These are phyloP conservation scores for Colius striatus DNA, from an alignment of 2,113 vertebrate species.

Conservation along the genomic window DNA sequence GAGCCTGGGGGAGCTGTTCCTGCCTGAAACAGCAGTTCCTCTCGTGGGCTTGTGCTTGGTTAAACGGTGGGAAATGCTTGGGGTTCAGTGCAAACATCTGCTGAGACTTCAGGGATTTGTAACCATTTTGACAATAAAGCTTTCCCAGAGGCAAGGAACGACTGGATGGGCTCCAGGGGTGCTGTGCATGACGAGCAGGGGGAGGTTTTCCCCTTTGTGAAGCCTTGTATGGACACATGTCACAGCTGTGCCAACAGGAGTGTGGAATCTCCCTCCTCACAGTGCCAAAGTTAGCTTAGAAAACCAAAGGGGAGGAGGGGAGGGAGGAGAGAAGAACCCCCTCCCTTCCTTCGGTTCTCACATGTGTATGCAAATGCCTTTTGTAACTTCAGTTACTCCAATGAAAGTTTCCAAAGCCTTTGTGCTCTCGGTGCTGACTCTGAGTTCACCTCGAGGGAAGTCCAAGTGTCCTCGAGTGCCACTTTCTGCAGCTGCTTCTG, in stretches of 20 bases:
- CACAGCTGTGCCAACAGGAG: neutral
- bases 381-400: neutral
- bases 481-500: neutral
- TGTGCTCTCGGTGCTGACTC: neutral
- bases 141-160: neutral
- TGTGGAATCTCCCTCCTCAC: neutral
- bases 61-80: rapidly evolving
- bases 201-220: neutral
- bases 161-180: neutral
- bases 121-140: neutral
- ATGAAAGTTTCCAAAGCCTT: neutral
- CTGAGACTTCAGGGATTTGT: neutral
- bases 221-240: neutral
- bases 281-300: neutral
- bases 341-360: neutral
- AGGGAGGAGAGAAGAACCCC: neutral
- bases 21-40: neutral
- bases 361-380: neutral
- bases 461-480: too few species aligned
- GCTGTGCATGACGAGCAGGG: rapidly evolving
- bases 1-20: neutral
- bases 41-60: neutral
- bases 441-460: neutral
- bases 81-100: neutral
- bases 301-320: rapidly evolving